Base-by-base conservation (phyloP, 2,113 vertebrate species). In the Microcebus griseorufus region DNA sequence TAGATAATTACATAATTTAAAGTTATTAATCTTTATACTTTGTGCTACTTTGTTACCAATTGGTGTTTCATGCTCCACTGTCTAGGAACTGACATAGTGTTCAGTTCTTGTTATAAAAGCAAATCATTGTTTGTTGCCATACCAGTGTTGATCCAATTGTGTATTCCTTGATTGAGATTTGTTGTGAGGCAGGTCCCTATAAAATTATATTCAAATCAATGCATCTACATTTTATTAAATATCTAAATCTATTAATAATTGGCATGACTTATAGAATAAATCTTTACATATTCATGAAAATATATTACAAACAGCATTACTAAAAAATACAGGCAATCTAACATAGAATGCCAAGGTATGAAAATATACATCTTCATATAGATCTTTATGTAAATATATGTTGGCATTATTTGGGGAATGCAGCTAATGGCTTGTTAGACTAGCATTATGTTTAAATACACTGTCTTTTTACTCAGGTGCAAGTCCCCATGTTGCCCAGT, bases 171-270 rank as follows among this genome's bases (percentile, higher is more conserved):
- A 45, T 6, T 76, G 11, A 23, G 5, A 42, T 11, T 73, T 29
- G 27, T 29, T 39, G 42, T 14, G 2, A 13, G 6, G 39, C 11
- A 27, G 5, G 2, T 5, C 14, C 14, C 3, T 29, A 2, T 29
- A 32, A 27, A 10, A 17, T 6, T 32, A 48, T 48, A 29, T 10
- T 32, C 7, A 3, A 48, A 48, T 48, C 73, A 67, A 13, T 76
- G 27, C 23, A 29, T 76, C 27, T 45, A 14, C 39, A 73, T 73
- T 42, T 45, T 29, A 76, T 76, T 76, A 48, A 76, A 32, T 7
- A 14, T 76, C 12, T 45, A 48, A 32, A 16, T 48, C 42, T 48
- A 76, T 48, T 45, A 14, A 48, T 45, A 45, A 45, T 29, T 3
- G 13, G 42, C 29, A 48, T 32, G 27, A 13, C 25, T 13, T 76